phyloP scores from a whole-genome alignment of 92 coral and sea anemone genomes.

The Isaurus tuberculatus region DNA sequence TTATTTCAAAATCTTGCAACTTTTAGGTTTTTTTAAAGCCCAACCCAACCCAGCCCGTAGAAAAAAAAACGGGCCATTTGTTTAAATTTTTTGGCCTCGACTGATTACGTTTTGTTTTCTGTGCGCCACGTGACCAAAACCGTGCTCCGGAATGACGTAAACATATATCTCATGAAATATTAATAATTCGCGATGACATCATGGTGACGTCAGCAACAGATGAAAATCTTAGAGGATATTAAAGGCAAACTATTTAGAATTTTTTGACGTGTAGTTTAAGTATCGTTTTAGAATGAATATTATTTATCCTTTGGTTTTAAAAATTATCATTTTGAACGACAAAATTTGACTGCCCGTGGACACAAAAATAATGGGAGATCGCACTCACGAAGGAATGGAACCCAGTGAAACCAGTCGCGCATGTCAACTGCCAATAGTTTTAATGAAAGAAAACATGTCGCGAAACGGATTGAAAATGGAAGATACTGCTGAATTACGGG shows the following conservation, averaged over 20 bases:
- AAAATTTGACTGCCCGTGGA: too few species aligned
- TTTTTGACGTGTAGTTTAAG: too few species aligned
- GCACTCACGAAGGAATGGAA: constrained; percentile 13
- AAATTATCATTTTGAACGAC: too few species aligned
- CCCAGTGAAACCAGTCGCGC: constrained; percentile 42
- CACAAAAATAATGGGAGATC: not conserved
- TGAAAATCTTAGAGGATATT: not conserved
- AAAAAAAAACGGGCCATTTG: too few species aligned
- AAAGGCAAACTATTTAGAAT: too few species aligned
- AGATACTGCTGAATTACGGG: constrained; percentile 86
- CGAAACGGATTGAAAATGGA: constrained; percentile 72
- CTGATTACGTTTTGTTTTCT: not conserved
- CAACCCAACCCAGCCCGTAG: too few species aligned
- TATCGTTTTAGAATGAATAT: too few species aligned
- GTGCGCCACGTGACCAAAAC: not conserved
- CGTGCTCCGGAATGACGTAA: not conserved
- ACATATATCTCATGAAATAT: too few species aligned
- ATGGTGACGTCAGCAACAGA: not conserved
- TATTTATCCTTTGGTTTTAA: too few species aligned
- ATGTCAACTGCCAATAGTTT: constrained; percentile 31
- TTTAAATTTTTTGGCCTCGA: not conserved
- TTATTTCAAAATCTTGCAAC: too few species aligned
- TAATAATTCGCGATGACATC: not conserved
- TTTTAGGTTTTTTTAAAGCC: too few species aligned
- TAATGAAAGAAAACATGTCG: constrained; percentile 51